Base-by-base conservation (phyloP, 2,113 vertebrate species). In the Mormoops blainvillei region DNA sequence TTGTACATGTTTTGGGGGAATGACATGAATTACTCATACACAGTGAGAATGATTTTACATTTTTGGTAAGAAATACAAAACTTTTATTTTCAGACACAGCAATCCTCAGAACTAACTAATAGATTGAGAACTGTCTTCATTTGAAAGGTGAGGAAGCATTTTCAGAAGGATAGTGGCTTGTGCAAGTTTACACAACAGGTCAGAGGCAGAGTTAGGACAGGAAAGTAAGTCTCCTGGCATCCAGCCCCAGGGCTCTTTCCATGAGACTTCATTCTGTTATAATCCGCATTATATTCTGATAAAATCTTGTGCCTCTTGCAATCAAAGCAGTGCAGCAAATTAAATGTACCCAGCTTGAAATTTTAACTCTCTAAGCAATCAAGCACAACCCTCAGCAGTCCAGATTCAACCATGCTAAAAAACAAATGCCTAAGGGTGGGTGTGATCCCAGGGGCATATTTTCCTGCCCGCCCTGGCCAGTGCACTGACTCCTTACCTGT, bases 401-500 rank as follows among this genome's bases (percentile, higher is more conserved):
- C 67, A 80, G 65, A 77, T 71, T 78, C 68, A 89, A 80, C n/a
- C 45, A 71, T 14, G 0, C 20, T 54, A n/a, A 56, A 78, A 45
- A 67, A 5, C 67, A 77, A 88, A 87, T 45, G 8, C 50, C 48
- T 43, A 28, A 41, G 56, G 18, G 26, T 61, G 2, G 7, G 3
- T 71, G 14, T 54, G 18, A 52, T 80, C 8, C 48, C 22, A 38
- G 26, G 70, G 45, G 22, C 24, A 20, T 22, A 41, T 24, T 91
- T 81, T 80, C 26, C 58, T 58, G 48, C 54, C 33, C 41, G 48
- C 5, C 3, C 18, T 38, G n/a, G 7, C 4, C 36, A n/a, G n/a
- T n/a, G n/a, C 0, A 1, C 1, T 54, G 16, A 48, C 45, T 67
- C 0, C 0, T 97, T 93, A 99, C 99, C 99, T 98, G 99, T 99